Percentiles rank a stretch among this genome's conserved stretches.
phyloP scores from a whole-genome alignment of 2,113 vertebrate genomes.

The Pelobates fuscus region DNA sequence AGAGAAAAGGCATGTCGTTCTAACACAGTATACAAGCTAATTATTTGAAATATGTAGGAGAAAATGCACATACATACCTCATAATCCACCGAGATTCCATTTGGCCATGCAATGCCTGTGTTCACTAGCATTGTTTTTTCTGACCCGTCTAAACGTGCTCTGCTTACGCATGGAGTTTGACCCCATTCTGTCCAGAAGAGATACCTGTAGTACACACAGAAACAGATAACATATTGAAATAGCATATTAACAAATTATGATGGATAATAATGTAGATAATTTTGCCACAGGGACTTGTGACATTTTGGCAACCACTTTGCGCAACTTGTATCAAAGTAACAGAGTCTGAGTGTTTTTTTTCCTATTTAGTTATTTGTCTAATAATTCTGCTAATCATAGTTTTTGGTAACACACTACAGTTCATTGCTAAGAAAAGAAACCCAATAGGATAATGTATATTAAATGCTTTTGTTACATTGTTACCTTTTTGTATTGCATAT shows the following conservation, averaged over 20 bases:
- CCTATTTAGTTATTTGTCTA: too few species aligned
- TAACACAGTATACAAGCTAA: constrained; percentile 45
- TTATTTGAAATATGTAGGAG: not conserved
- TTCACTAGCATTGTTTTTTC: constrained; percentile 89
- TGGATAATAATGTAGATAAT: too few species aligned
- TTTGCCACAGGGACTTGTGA: too few species aligned
- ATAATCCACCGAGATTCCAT: constrained; percentile 94
- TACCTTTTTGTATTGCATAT: too few species aligned
- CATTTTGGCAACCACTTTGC: too few species aligned
- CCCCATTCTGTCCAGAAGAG: constrained; percentile 99
- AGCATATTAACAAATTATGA: not conserved
- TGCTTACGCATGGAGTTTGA: constrained; percentile 90
- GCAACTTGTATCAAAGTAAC: too few species aligned
- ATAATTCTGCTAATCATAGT: too few species aligned
- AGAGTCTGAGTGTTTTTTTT: too few species aligned
- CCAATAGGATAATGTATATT: too few species aligned
- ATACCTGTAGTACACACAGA: constrained; percentile 71
- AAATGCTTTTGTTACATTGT: too few species aligned
- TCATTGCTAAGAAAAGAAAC: too few species aligned
- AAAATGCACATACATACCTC: constrained; percentile 76
- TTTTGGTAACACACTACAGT: too few species aligned
- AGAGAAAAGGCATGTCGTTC: constrained; percentile 47
- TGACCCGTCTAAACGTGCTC: constrained; percentile 89
- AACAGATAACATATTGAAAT: not conserved
- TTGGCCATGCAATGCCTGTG: constrained; percentile 90